Evolutionary conservation across 2,888 invertebrate genomes (phyloP), one percentile per base, ranked within the genome.

Genomic region (Dione vanillae): DNA sequence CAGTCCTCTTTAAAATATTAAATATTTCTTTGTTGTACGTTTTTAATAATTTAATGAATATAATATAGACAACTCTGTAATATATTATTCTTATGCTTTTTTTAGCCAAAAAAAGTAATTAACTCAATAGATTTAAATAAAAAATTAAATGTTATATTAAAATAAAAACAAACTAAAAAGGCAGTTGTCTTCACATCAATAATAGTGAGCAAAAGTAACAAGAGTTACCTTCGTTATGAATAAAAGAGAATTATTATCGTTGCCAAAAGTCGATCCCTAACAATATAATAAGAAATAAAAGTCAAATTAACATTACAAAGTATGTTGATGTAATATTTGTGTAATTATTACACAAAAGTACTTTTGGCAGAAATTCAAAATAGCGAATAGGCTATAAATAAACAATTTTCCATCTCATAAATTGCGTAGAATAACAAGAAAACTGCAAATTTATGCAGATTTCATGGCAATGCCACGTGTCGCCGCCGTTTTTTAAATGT

Each of bases 361-460:
- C 59, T 45, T 69, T 65, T 74, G 73, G 74, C 73, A 74, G 51
- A 58, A 27, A 69, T 69, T 73, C 74, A 68, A 69, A 61, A 61
- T 35, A 62, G 43, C 27, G 43, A 84, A 80, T 82, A 78, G 78
- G 77, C 78, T 81, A 87, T 89, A 89, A 89, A 90, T 87, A 88
- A 88, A 84, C 84, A 88, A 89, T 89, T 90, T 89, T 88, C 85
- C 86, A 83, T 83, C 78, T 82, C 82, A 85, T 90, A 88, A 86
- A 87, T 86, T 79, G 81, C 78, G 82, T 83, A 81, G 84, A 87
- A 87, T 86, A 89, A 85, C 87, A 88, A 87, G 88, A 86, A 87
- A 89, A 91, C 88, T 90, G 89, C 87, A 90, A 89, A 90, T 89
- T 85, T 87, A 91, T 91, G 90, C 87, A 90, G 87, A 90, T 90